phyloP scores from a whole-genome alignment of 2,113 vertebrate genomes.

The Cranoglanis bouderius region DNA sequence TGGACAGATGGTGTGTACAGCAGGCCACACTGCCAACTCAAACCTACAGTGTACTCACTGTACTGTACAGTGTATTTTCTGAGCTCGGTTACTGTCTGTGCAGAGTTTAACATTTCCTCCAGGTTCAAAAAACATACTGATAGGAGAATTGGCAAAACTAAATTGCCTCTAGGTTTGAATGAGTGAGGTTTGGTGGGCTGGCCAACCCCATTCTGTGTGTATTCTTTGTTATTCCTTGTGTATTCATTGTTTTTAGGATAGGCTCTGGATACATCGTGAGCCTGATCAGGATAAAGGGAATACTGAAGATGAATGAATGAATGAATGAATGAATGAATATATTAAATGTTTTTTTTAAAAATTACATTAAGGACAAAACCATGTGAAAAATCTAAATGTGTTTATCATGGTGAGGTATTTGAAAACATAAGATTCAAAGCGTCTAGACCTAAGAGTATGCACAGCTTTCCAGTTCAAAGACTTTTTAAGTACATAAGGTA shows the following conservation, averaged over 20 bases:
- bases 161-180: not conserved
- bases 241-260: not conserved
- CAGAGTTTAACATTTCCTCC: not conserved
- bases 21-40: not conserved
- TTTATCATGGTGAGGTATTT: not conserved
- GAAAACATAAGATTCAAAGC: not conserved
- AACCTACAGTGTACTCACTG: not conserved
- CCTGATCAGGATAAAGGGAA: not conserved
- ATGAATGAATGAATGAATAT: not conserved
- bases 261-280: not conserved
- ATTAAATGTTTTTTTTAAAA: not conserved
- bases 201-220: not conserved
- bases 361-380: not conserved
- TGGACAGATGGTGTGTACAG: slow-evolving; percentile 13
- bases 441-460: not conserved
- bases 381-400: not conserved
- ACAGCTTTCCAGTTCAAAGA: not conserved
- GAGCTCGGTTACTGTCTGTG: not conserved
- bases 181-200: not conserved
- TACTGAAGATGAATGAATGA: not conserved
- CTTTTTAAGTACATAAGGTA: not conserved
- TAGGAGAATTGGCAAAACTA: not conserved
- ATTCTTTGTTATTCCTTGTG: no score
- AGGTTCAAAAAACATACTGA: not conserved
- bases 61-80: no score